Base-by-base conservation (phyloP, 2,797 vertebrate species). In the Decapterus maruadsi region DNA sequence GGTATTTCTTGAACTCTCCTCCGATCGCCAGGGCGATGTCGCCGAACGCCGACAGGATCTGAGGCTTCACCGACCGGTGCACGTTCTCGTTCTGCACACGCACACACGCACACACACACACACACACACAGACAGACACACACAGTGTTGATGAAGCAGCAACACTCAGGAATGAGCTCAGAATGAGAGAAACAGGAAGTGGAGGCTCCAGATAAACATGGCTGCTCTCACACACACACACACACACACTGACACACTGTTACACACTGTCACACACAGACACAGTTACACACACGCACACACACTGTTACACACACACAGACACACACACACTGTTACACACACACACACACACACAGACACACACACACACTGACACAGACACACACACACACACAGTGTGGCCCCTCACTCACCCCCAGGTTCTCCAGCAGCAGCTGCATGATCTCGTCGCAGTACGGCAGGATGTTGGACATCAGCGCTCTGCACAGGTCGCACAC, bases 371-470 rank as follows among this genome's bases (percentile, higher is more conserved):
- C 38, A 38, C 38, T 9, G 8, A 10, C 38, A 10, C 38, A 38
- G 8, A 38, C 38, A 8, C 36, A 38, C 36, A 38, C 36, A 38
- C 36, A 38, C 36, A 38, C 36, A 38, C 36, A 31, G 31, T 26
- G 26, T 26, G 26, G 1, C 26, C 31, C 31, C 31, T 31, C n/a
- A n/a, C 97, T 97, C 91, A 99, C 98, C 93, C 98, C 97, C 45
- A 99, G 94, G 90, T 99, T 99, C 92, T 99, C 97, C 92, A 99
- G 90, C 17, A 99, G 95, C 78, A 99, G 96, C 91, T 99, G 97
- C 98, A 99, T 99, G 89, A 99, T 97, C 92, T 99, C 97, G 0
- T 99, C 98, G 59, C 98, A 99, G 92, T 97, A 98, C 82, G 97
- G 97, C 90, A 99, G 90, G 88, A 99, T 98, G 93, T 98, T 99